Percentiles rank a stretch among this genome's conserved stretches.
Evolutionary conservation across 2,113 vertebrate species (phyloP).

Genomic region (Euleptes europaea): DNA sequence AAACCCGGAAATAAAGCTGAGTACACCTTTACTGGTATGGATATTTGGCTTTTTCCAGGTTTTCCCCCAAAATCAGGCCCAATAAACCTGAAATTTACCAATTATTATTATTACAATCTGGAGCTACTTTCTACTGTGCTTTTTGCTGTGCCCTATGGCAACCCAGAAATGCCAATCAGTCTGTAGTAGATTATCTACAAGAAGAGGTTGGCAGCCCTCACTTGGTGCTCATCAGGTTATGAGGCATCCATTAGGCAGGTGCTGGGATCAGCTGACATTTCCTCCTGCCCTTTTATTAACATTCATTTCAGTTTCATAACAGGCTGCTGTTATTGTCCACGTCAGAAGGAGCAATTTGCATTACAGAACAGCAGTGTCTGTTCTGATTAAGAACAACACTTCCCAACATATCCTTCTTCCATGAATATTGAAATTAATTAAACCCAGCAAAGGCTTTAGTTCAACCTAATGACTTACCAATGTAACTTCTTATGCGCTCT

Average conservation of each 20-base stretch:
- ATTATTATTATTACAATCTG: too few relatives aligned
- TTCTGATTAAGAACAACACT: slow-evolving; percentile 68
- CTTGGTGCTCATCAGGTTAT: neutral
- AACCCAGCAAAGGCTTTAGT: slow-evolving; percentile 68
- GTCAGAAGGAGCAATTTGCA: slow-evolving; percentile 51
- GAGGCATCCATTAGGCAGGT: neutral
- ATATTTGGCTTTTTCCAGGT: too few relatives aligned
- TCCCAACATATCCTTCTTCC: slow-evolving; percentile 42
- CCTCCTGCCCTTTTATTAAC: neutral
- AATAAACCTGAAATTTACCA: too few relatives aligned
- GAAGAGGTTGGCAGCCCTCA: neutral
- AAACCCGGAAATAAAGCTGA: too few relatives aligned
- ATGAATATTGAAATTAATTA: slow-evolving; percentile 78
- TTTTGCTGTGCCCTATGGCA: neutral
- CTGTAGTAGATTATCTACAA: neutral
- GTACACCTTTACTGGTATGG: too few relatives aligned
- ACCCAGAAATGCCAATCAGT: neutral
- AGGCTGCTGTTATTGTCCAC: slow-evolving; percentile 35
- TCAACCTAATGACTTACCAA: slow-evolving; percentile 70
- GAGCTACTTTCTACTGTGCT: too few relatives aligned
- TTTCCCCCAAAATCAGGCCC: too few relatives aligned
- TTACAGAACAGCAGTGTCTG: slow-evolving; percentile 57
- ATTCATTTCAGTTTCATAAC: slow-evolving; percentile 21
- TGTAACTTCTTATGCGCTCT: slow-evolving; percentile 50
- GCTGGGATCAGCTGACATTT: slow-evolving; percentile 16